Conservation (phyloP, 2,888 invertebrate genomes). For the Eutolmus rufibarbis region DNA sequence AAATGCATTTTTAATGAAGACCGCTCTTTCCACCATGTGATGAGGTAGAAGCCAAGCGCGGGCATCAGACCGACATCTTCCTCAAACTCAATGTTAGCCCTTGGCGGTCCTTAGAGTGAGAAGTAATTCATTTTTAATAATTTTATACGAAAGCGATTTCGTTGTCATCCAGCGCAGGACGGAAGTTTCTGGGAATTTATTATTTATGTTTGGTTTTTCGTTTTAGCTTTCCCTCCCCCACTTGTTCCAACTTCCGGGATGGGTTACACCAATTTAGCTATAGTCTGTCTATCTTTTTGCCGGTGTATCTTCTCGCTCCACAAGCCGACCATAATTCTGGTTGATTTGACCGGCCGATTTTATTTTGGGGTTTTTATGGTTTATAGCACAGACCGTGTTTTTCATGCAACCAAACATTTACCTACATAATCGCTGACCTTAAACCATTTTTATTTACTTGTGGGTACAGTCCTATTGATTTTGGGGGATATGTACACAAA, state of each 20-base stretch:
- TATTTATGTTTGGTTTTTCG: background rate
- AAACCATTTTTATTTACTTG: background rate
- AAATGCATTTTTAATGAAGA: background rate
- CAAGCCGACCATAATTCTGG: background rate
- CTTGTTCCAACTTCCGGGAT: background rate
- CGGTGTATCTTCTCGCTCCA: background rate
- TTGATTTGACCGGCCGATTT: background rate
- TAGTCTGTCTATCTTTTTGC: background rate
- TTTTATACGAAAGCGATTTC: background rate
- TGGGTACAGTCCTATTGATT: background rate
- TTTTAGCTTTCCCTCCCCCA: background rate
- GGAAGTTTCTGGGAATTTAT: background rate
- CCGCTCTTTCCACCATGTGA: background rate
- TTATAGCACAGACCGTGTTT: background rate
- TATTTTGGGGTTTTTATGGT: background rate
- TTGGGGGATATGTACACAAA: background rate
- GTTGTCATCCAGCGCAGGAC: background rate
- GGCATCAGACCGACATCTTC: background rate
- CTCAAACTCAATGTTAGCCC: background rate
- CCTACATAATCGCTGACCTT: background rate
- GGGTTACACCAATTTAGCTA: background rate
- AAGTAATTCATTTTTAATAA: background rate
- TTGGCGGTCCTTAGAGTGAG: background rate
- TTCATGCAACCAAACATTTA: background rate
- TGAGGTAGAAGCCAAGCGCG: background rate